Percentiles rank a stretch among this genome's conserved stretches.
phyloP scores from a whole-genome alignment of 2,113 vertebrate species.

The Siphamia tubifer region DNA sequence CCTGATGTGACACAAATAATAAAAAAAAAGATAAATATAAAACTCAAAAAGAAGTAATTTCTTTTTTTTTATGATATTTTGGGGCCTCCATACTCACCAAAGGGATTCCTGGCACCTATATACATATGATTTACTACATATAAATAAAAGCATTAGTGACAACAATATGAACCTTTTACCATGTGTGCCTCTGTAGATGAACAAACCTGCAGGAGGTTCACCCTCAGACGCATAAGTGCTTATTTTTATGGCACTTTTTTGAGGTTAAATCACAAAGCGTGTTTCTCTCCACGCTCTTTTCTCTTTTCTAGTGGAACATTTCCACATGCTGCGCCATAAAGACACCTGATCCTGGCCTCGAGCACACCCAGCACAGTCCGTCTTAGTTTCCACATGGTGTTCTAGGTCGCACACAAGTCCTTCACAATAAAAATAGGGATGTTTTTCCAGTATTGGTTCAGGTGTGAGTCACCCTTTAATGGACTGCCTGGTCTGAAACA shows the following conservation, averaged over 20 bases:
- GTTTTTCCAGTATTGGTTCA: slow-evolving; percentile 29
- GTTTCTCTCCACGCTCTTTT: not conserved
- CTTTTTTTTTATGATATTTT: too few relatives aligned
- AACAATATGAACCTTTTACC: not conserved
- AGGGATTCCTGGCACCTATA: too few relatives aligned
- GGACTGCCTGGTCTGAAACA: not conserved
- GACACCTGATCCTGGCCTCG: not conserved
- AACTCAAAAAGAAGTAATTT: too few relatives aligned
- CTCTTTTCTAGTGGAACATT: not conserved
- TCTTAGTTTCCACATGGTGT: not conserved
- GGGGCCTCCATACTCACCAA: too few relatives aligned
- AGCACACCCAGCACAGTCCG: not conserved
- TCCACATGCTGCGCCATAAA: not conserved
- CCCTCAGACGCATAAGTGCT: not conserved
- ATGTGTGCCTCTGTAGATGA: not conserved
- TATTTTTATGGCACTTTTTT: slow-evolving; percentile 1
- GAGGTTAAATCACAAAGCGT: not conserved
- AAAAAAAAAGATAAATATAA: too few relatives aligned
- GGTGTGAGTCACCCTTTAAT: slow-evolving; percentile 21
- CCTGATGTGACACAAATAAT: too few relatives aligned
- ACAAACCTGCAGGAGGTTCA: not conserved
- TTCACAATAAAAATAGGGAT: slow-evolving; percentile 11
- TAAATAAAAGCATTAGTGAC: not conserved
- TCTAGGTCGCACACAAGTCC: not conserved
- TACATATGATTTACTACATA: not conserved